These are phyloP conservation scores for Holothuria scabra DNA, from an alignment of 53 echinoderm and acorn worm genomes.

Conservation along the genomic window DNA sequence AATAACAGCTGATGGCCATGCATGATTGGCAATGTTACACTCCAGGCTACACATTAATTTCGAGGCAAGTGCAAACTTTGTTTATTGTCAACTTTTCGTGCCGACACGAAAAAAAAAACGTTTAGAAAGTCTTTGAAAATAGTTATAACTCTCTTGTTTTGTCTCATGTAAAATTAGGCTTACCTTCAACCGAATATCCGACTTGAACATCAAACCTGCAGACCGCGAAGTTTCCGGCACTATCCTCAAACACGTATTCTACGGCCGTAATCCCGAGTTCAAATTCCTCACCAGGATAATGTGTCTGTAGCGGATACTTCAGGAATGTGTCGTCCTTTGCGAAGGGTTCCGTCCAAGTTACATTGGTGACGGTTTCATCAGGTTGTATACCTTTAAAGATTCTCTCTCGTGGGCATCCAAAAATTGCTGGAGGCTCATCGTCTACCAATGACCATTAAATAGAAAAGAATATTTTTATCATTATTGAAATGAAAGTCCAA, in stretches of 20 bases:
- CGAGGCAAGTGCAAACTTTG: too few species aligned
- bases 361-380: not conserved
- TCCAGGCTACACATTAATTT: too few species aligned
- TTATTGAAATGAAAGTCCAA: too few species aligned
- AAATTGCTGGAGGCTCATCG: not conserved
- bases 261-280: not conserved
- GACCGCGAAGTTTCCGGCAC: not conserved
- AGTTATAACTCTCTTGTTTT: too few species aligned
- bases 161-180: too few species aligned
- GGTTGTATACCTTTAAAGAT: not conserved
- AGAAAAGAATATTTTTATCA: too few species aligned
- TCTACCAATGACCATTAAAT: not conserved
- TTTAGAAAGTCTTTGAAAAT: too few species aligned
- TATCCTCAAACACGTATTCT: constrained; percentile 1
- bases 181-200: too few species aligned
- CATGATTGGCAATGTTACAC: too few species aligned
- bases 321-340: not conserved
- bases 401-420: not conserved
- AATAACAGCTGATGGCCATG: too few species aligned
- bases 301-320: not conserved
- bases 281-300: not conserved
- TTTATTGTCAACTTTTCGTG: too few species aligned
- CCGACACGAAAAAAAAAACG: too few species aligned
- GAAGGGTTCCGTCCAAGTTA: not conserved
- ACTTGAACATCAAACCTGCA: not conserved